These are phyloP conservation scores for Peromyscus californicus DNA, from an alignment of 2,113 vertebrate species.

Conservation along the genomic window DNA sequence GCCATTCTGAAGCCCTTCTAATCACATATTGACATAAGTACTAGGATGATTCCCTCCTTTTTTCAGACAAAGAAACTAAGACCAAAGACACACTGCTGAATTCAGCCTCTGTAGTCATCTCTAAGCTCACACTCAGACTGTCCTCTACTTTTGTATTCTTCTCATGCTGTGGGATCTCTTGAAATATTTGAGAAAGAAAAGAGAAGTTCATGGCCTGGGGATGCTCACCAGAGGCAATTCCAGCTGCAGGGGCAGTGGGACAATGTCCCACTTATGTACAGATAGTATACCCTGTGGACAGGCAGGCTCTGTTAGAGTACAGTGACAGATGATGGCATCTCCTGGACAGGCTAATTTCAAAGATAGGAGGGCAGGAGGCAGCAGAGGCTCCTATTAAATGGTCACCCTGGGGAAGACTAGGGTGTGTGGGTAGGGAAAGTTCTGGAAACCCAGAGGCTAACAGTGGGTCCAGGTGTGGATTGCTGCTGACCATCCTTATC, in stretches of 20 bases:
- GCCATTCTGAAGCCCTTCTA: background rate
- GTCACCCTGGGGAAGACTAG: background rate
- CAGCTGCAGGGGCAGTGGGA: background rate
- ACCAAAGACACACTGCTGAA: background rate
- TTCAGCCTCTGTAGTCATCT: background rate
- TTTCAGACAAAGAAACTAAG: constrained; percentile 7
- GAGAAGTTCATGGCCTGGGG: background rate
- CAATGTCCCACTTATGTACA: background rate
- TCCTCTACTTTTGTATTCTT: background rate
- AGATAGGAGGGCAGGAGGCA: background rate
- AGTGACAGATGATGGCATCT: background rate
- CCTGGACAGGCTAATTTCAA: background rate
- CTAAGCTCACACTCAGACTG: background rate
- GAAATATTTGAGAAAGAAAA: background rate
- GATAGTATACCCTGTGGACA: background rate
- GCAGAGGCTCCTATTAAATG: background rate
- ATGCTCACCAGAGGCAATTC: background rate
- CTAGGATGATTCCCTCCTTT: background rate
- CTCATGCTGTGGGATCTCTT: background rate
- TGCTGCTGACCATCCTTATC: background rate
- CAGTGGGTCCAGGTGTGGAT: background rate
- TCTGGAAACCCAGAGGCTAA: background rate
- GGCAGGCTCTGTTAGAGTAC: background rate
- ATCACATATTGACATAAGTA: background rate
- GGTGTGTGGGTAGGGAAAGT: background rate